Conservation (phyloP, 37 sponge, comb jelly and placozoan species). For the Axinella damicornis region DNA sequence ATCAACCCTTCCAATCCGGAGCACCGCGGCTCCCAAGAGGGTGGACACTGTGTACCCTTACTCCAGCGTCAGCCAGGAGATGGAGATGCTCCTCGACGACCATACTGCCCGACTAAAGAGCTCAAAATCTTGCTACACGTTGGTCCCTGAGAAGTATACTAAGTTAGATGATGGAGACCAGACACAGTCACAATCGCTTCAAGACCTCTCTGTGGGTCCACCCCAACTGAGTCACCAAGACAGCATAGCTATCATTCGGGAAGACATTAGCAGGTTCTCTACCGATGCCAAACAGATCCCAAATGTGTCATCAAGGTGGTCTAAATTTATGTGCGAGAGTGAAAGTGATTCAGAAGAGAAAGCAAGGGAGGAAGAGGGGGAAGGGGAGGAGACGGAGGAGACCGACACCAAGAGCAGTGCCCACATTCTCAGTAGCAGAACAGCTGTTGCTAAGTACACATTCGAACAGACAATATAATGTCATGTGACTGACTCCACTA, state of each 20-base stretch:
- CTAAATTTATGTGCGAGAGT: slow-evolving; percentile 36
- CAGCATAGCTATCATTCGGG: slow-evolving; percentile 16
- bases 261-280: slow-evolving; percentile 26
- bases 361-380: neutral
- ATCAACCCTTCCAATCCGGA: neutral
- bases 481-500: no score
- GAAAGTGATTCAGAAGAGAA: slow-evolving; percentile 26
- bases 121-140: neutral
- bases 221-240: slow-evolving; percentile 8
- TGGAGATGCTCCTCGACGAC: slow-evolving; percentile 11
- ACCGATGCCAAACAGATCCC: neutral
- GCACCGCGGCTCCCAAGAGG: neutral
- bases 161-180: slow-evolving; percentile 21
- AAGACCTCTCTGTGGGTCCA: neutral
- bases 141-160: slow-evolving; percentile 11
- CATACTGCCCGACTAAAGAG: neutral
- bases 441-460: no score
- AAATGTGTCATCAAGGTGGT: slow-evolving; percentile 29
- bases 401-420: no score
- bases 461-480: no score
- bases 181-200: neutral
- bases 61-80: slow-evolving; percentile 30
- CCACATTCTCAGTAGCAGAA: no score
- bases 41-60: slow-evolving; percentile 2
- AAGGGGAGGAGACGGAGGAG: slow-evolving; percentile 7